Conservation (phyloP, 64 coral and sea anemone species). For the Montipora cactus region DNA sequence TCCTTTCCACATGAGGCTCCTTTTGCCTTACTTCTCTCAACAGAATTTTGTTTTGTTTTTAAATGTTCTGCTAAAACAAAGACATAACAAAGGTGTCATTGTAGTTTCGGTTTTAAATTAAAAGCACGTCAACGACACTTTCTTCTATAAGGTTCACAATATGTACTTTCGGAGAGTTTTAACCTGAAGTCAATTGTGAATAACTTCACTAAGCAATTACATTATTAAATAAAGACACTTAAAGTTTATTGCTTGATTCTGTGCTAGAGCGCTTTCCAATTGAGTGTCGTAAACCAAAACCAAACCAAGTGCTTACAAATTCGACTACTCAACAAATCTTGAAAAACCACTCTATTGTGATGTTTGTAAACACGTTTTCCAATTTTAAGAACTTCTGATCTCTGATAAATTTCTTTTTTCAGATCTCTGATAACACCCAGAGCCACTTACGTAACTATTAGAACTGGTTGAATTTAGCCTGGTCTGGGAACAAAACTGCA, state of each 20-base stretch:
- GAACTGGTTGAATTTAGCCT: not conserved
- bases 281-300: no score
- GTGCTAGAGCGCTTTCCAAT: no score
- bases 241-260: no score
- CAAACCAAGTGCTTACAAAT: no score
- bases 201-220: not conserved
- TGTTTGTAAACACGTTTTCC: not conserved
- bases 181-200: not conserved
- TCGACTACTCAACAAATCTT: no score
- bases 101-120: not conserved
- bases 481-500: not conserved
- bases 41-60: conserved; percentile 15
- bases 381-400: not conserved
- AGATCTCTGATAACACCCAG: not conserved
- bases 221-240: no score
- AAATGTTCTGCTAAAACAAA: not conserved
- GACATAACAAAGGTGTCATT: not conserved
- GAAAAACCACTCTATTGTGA: no score
- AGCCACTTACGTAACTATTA: not conserved
- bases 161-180: not conserved
- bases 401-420: not conserved
- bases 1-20: not conserved
- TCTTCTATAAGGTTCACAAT: not conserved
- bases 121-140: not conserved
- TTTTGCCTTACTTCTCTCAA: conserved; percentile 42